These are phyloP conservation scores for Deilephila porcellus DNA, from an alignment of 2,888 invertebrate species.

Conservation along the genomic window DNA sequence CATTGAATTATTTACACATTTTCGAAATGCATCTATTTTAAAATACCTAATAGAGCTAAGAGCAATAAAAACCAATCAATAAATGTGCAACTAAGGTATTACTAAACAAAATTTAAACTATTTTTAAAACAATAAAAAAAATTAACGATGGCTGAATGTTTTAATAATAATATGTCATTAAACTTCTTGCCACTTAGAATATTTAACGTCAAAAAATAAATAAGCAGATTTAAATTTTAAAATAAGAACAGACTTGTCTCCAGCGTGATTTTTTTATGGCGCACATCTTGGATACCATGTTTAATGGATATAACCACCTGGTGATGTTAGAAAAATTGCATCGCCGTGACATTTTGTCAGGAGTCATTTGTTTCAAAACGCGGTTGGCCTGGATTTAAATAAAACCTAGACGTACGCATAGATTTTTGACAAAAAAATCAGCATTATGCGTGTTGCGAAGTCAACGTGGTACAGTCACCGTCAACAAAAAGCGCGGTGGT, in stretches of 20 bases:
- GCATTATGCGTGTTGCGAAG: slow-evolving; percentile 43
- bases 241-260: slow-evolving; percentile 34
- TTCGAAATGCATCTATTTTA: too few relatives aligned
- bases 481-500: not conserved
- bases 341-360: slow-evolving; percentile 74
- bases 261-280: slow-evolving; percentile 45
- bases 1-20: too few relatives aligned
- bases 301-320: slow-evolving; percentile 80
- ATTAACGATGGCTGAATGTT: not conserved
- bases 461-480: slow-evolving; percentile 39
- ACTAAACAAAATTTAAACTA: not conserved
- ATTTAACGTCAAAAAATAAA: not conserved
- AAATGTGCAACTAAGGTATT: too few relatives aligned
- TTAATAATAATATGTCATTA: too few relatives aligned
- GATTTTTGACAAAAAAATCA: slow-evolving; percentile 44
- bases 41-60: too few relatives aligned
- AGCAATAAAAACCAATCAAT: too few relatives aligned
- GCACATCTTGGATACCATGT: slow-evolving; percentile 66
- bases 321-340: slow-evolving; percentile 77
- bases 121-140: not conserved
- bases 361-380: slow-evolving; percentile 68
- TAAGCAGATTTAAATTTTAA: slow-evolving; percentile 31
- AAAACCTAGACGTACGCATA: slow-evolving; percentile 62
- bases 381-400: slow-evolving; percentile 66
- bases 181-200: not conserved